Evolutionary conservation across 1,140 invertebrate species (phyloP).

Genomic region (Diachasmimorpha longicaudata): DNA sequence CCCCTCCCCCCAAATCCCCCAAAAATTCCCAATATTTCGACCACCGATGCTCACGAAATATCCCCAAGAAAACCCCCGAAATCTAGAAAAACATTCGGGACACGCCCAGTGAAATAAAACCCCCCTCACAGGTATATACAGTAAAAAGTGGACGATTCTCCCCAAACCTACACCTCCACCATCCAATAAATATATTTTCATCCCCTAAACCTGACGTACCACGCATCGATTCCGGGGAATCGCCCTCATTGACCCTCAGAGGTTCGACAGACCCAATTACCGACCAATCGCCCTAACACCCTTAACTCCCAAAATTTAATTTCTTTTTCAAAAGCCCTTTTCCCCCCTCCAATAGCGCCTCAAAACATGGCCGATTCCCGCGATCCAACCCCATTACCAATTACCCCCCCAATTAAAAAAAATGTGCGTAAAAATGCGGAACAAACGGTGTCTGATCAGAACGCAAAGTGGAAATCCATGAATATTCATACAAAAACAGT

Average conservation of each 20-base stretch:
- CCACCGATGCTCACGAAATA: too few species aligned
- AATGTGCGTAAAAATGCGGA: slow-evolving; percentile 4
- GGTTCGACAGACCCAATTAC: too few species aligned
- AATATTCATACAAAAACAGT: slow-evolving; percentile 22
- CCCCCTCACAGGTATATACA: neutral
- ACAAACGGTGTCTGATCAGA: neutral
- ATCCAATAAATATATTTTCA: too few species aligned
- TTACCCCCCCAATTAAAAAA: slow-evolving; percentile 20
- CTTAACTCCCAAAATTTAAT: too few species aligned
- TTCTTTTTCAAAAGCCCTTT: neutral
- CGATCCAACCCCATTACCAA: neutral
- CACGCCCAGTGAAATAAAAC: neutral
- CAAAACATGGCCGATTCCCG: slow-evolving; percentile 21
- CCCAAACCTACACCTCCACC: neutral
- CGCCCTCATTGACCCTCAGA: too few species aligned
- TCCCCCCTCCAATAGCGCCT: neutral
- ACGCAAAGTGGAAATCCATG: neutral
- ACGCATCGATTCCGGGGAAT: too few species aligned
- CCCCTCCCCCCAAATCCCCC: too few species aligned
- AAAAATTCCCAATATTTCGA: too few species aligned
- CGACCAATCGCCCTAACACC: too few species aligned
- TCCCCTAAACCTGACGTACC: too few species aligned
- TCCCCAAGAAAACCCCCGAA: too few species aligned
- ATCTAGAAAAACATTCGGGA: neutral
- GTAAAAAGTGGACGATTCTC: neutral